Base-by-base conservation (phyloP, 2,113 vertebrate genomes). In the Natator depressus region DNA sequence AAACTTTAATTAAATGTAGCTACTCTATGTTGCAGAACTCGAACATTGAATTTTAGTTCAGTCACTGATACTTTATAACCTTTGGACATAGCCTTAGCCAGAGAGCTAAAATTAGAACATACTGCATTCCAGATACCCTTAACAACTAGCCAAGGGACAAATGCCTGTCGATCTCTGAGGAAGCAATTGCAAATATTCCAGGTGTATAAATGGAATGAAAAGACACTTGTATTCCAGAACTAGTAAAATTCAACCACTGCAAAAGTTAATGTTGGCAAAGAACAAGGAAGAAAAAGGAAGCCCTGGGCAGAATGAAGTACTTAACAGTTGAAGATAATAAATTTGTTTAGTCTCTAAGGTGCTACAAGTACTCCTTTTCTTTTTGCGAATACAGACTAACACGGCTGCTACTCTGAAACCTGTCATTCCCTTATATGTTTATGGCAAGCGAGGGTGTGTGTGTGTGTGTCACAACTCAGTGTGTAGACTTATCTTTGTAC, bases 41-140 rank as follows among this genome's bases (percentile, higher is more conserved):
- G 84, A 54, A 89, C 35, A 86, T n/a, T 50, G 94, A 81, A 95
- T 97, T 96, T 95, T 83, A 89, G 19, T 85, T 94, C 81, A 84
- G 82, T 94, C 55, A 69, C 24, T 91, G 89, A 50, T 93, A 91
- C 6, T 96, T 94, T 42, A 53, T 91, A 90, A 96, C 75, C 54
- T 97, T 91, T n/a, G 62, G 54, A 78, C 55, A 80, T 10, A 87
- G 69, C 62, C 62, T 85, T 92, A 95, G 8, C 47, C 54, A 31
- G 84, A 91, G 86, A 89, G 13, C 69, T 97, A 83, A 97, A 97
- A 97, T 95, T 96, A 93, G 57, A 96, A 90, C 42, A 31, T 87
- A 47, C 35, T 84, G 80, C 19, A 85, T 72, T 86, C 95, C 89
- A 91, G 50, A 65, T 89, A 81, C 84, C 69, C 79, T 90, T 97